Evolutionary conservation across 64 coral and sea anemone species (phyloP).

Genomic region (Pocillopora damicornis): DNA sequence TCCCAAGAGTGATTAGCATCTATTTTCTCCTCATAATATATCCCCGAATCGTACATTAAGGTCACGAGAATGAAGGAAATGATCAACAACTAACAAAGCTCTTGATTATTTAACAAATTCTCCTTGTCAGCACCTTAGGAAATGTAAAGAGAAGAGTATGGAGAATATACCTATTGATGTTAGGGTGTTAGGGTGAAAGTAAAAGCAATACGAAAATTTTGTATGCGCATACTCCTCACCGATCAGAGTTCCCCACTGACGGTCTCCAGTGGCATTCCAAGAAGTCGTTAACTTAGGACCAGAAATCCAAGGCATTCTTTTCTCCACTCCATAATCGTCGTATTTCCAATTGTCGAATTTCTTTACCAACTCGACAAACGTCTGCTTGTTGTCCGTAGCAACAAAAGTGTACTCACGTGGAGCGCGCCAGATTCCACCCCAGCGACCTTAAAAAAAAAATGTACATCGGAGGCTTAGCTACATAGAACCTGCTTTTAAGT

Average conservation of each 20-base stretch:
- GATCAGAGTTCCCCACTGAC: conserved; percentile 23
- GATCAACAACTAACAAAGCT: too few relatives aligned
- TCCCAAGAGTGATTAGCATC: too few relatives aligned
- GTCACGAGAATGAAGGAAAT: too few relatives aligned
- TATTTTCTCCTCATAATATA: too few relatives aligned
- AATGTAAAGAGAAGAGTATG: too few relatives aligned
- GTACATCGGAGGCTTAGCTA: not conserved
- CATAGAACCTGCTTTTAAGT: too few relatives aligned
- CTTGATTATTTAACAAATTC: too few relatives aligned
- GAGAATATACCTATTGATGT: too few relatives aligned
- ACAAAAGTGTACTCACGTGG: conserved; percentile 44
- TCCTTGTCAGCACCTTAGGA: too few relatives aligned
- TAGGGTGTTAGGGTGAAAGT: too few relatives aligned
- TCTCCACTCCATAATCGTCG: conserved; percentile 58
- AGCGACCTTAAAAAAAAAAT: conserved; percentile 33
- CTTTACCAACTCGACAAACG: conserved; percentile 26
- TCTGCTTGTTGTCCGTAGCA: conserved; percentile 48
- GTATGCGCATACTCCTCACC: not conserved
- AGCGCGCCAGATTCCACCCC: conserved; percentile 64
- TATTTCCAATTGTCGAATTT: conserved; percentile 65
- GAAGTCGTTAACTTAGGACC: conserved; percentile 57
- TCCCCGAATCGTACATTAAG: too few relatives aligned
- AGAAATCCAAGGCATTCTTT: conserved; percentile 65
- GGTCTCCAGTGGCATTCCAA: conserved; percentile 9
- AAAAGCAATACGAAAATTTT: too few relatives aligned